Percentiles rank a stretch among this genome's conserved stretches.
phyloP scores from a whole-genome alignment of 2,797 vertebrate species.

The Acanthopagrus latus region DNA sequence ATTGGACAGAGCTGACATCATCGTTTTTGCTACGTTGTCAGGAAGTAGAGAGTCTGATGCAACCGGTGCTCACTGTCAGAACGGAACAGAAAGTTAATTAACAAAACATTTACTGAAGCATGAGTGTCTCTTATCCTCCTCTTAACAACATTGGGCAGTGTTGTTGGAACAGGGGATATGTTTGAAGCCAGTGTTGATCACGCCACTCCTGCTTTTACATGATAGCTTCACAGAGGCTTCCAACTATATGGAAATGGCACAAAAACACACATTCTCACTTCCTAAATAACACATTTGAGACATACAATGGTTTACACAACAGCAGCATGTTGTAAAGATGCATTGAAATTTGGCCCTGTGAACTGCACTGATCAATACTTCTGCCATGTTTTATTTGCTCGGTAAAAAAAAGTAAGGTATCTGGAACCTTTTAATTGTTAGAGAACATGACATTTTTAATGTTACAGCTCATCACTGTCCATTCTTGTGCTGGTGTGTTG shows the following conservation, averaged over 20 bases:
- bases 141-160: neutral
- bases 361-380: neutral
- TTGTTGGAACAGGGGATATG: neutral
- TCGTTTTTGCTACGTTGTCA: constrained; percentile 70
- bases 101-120: neutral
- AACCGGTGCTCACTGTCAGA: constrained; percentile 63
- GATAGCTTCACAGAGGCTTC: neutral
- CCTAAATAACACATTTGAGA: neutral
- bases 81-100: constrained; percentile 2
- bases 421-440: neutral
- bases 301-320: neutral
- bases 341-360: neutral
- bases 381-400: neutral
- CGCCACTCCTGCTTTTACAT: neutral
- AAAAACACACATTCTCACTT: neutral
- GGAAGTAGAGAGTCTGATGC: constrained; percentile 85
- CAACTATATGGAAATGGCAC: neutral
- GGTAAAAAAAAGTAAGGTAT: neutral
- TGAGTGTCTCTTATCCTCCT: neutral
- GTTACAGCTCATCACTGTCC: fast-evolving
- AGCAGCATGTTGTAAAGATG: neutral
- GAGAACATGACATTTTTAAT: neutral
- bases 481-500: neutral
- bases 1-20: constrained; percentile 83
- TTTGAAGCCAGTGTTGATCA: neutral